phyloP scores from a whole-genome alignment of 2,888 invertebrate genomes.

The Ophion ventricosus region DNA sequence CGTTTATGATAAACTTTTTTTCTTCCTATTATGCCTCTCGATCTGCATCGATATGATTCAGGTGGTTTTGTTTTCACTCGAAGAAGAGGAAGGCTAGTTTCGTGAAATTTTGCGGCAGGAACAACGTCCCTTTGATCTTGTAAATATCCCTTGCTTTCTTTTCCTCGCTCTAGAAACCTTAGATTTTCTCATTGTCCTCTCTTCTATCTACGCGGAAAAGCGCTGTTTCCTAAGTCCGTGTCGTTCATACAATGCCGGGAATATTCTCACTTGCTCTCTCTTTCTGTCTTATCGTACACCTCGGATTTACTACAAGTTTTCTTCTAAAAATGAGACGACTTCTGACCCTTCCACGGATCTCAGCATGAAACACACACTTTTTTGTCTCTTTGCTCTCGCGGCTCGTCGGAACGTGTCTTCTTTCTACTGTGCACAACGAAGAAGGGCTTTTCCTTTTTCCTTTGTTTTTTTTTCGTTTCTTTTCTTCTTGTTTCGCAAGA shows the following conservation, averaged over 20 bases:
- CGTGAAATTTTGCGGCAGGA: constrained; percentile 31
- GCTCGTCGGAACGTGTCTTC: not conserved
- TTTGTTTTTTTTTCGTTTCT: not conserved
- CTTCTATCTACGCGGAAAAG: constrained; percentile 58
- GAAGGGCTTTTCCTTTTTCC: no score
- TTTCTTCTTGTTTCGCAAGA: not conserved
- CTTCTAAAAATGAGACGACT: constrained; percentile 55
- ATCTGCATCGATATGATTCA: constrained; percentile 2
- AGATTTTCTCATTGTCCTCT: constrained; percentile 25
- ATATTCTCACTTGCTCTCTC: constrained; percentile 49
- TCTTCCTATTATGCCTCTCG: not conserved
- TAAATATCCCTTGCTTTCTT: constrained; percentile 39
- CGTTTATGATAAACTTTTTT: constrained; percentile 21
- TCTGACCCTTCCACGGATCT: constrained; percentile 49
- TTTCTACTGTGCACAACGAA: not conserved
- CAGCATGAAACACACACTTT: constrained; percentile 64
- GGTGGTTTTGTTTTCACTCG: constrained; percentile 36
- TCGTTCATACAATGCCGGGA: constrained; percentile 33
- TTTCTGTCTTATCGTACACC: not conserved
- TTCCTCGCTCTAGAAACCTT: constrained; percentile 45
- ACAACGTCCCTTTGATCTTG: constrained; percentile 33
- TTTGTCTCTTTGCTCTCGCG: not conserved
- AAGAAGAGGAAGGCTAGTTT: constrained; percentile 56
- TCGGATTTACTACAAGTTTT: constrained; percentile 28
- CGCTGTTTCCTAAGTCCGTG: constrained; percentile 48